Evolutionary conservation across 1,140 invertebrate species (phyloP).

Genomic region (Eciton burchellii): DNA sequence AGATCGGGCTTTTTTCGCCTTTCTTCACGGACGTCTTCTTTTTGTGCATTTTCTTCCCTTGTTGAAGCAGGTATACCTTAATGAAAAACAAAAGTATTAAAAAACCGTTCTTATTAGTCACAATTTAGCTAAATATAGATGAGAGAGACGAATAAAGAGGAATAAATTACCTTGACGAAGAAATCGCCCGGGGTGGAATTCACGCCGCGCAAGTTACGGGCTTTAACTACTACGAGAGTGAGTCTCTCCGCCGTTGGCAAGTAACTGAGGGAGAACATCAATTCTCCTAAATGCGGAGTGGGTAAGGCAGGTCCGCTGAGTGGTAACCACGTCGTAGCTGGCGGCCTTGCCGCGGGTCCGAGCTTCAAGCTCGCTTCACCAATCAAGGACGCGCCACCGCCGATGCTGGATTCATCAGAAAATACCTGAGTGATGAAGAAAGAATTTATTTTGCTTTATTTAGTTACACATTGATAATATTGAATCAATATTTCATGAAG

Average conservation of each 20-base stretch:
- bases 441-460: background rate
- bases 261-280: constrained; percentile 88
- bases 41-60: constrained; percentile 92
- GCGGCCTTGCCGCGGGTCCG: constrained; percentile 82
- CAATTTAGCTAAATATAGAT: constrained; percentile 1
- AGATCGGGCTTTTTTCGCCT: constrained; percentile 90
- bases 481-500: background rate
- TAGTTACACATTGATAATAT: background rate
- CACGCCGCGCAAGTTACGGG: constrained; percentile 84
- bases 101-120: constrained; percentile 7
- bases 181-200: constrained; percentile 80
- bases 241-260: constrained; percentile 87
- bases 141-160: background rate
- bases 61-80: constrained; percentile 91
- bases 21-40: constrained; percentile 91
- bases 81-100: constrained; percentile 21
- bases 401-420: constrained; percentile 76
- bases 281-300: constrained; percentile 87
- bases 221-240: constrained; percentile 87
- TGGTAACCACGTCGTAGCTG: constrained; percentile 86
- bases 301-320: constrained; percentile 85
- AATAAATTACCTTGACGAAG: constrained; percentile 81
- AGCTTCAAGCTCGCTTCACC: constrained; percentile 86
- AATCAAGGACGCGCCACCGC: constrained; percentile 69
- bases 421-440: constrained; percentile 75